phyloP scores from a whole-genome alignment of 2,113 vertebrate genomes.

The Coracopsis vasa region DNA sequence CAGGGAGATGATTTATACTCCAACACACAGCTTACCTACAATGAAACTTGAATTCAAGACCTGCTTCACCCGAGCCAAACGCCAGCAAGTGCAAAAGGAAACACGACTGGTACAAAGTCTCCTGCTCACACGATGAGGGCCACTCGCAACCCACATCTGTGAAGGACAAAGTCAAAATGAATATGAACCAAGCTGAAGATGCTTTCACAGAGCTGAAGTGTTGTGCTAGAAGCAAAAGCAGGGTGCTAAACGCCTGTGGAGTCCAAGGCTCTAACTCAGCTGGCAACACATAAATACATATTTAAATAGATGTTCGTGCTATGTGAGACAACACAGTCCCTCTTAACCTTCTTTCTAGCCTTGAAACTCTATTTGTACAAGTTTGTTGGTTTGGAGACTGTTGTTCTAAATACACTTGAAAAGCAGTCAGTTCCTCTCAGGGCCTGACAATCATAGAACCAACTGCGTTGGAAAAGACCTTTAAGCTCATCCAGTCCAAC shows the following conservation, averaged over 20 bases:
- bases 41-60: background rate
- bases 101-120: background rate
- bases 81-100: background rate
- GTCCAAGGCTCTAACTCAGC: background rate
- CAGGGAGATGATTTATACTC: background rate
- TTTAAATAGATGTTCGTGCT: background rate
- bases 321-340: background rate
- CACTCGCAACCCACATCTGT: accelerated
- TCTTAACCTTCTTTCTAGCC: background rate
- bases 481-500: background rate
- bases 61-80: background rate
- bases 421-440: background rate
- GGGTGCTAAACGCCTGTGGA: background rate
- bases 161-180: background rate
- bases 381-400: background rate
- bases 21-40: background rate
- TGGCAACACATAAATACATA: background rate
- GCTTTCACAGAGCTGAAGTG: background rate
- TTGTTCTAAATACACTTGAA: background rate
- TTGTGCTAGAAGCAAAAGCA: background rate
- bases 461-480: background rate
- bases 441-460: background rate
- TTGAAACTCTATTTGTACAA: background rate
- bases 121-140: background rate
- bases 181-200: background rate